Conservation (phyloP, 2,113 vertebrate species). For the Tachysurus fulvidraco region DNA sequence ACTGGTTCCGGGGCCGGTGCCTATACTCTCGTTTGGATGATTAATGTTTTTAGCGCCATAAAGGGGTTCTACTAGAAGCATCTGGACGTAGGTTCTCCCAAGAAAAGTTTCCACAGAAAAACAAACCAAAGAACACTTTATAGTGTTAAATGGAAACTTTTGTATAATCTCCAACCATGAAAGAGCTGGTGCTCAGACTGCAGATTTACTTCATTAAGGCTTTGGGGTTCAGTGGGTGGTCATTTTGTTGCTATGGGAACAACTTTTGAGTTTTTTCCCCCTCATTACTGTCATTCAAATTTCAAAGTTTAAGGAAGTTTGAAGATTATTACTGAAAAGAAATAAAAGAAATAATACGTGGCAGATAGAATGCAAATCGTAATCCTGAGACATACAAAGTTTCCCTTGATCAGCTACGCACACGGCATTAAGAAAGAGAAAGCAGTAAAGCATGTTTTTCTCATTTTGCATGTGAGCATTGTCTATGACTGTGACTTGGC, state of each 20-base stretch:
- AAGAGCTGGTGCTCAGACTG: not conserved
- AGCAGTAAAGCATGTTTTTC: not conserved
- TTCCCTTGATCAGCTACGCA: not conserved
- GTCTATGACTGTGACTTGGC: not conserved
- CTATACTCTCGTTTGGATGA: not conserved
- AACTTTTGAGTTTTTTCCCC: not conserved
- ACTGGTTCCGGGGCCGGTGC: not conserved
- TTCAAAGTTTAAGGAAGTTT: not conserved
- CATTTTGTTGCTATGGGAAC: not conserved
- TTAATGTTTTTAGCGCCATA: not conserved
- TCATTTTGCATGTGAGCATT: slow-evolving; percentile 1
- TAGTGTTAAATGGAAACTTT: not conserved
- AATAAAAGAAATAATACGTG: not conserved
- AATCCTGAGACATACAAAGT: too few relatives aligned
- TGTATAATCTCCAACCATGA: not conserved
- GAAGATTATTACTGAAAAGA: not conserved
- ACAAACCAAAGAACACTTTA: not conserved
- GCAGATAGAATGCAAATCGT: not conserved
- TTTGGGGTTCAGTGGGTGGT: not conserved
- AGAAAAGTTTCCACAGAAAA: not conserved
- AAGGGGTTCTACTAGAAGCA: not conserved
- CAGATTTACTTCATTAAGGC: not conserved
- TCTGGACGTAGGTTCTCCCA: not conserved
- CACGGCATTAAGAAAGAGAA: not conserved
- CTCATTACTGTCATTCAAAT: not conserved